Conservation (phyloP, 2,113 vertebrate genomes). For the Xiphorhynchus elegans region DNA sequence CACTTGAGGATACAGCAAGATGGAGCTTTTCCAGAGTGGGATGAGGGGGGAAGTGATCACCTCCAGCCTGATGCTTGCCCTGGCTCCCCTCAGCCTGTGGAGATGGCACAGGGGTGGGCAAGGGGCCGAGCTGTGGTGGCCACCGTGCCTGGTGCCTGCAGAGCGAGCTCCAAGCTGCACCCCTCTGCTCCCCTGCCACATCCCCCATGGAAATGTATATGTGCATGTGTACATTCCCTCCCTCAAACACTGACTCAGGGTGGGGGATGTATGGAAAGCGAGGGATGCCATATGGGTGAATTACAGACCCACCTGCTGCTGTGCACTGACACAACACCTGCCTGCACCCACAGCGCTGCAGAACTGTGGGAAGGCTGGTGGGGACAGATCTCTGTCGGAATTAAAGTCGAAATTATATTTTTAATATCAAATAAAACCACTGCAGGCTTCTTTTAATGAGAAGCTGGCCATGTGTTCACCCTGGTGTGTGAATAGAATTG, state of each 20-base stretch:
- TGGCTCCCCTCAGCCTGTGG: background rate
- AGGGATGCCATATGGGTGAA: background rate
- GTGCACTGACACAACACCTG: background rate
- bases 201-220: background rate
- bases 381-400: background rate
- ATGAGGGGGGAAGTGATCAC: background rate
- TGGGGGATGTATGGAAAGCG: background rate
- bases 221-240: background rate
- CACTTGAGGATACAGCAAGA: rapidly evolving
- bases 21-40: background rate
- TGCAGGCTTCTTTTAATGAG: background rate
- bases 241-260: background rate
- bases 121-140: background rate
- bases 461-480: background rate
- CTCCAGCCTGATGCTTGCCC: background rate
- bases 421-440: background rate
- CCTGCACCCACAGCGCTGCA: background rate
- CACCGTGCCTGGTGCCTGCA: background rate
- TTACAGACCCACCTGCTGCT: background rate
- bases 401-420: background rate
- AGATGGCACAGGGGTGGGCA: background rate
- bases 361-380: background rate
- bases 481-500: background rate
- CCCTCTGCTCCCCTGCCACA: rapidly evolving
- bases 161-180: background rate